Base-by-base conservation (phyloP, 2,113 vertebrate species). In the Halcyon malimbica region DNA sequence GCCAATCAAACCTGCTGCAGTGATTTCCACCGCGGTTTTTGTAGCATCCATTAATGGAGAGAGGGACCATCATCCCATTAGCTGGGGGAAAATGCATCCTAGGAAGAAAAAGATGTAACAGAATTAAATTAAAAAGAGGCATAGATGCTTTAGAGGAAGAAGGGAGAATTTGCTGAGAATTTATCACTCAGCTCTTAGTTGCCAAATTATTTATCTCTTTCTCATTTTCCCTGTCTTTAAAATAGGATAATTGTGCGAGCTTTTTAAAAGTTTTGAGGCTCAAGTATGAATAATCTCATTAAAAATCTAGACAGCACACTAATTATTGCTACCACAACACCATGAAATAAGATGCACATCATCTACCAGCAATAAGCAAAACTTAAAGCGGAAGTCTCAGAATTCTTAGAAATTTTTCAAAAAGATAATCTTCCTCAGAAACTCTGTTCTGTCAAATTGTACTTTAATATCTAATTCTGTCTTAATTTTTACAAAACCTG, bases 361-460 rank as follows among this genome's bases (percentile, higher is more conserved):
- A 4, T 6, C 13, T 5, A 31, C 12, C 13, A 69, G 13, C 18
- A 75, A 53, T 4, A 50, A 54, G 5, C 16, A 63, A 23, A 62
- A 65, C 15, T 74, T 50, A 37, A 57, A 93, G 57, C 2, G 6
- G 10, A 87, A 77, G 28, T 1, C 10, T 60, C 9, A 9, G 6
- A 62, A 53, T 57, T 76, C 5, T 0, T 20, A 76, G 16, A n/a
- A 64, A 20, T 29, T 28, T 64, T 88, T 35, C 48, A 48, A 31
- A 44, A 51, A 33, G 1, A 23, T 1, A 9, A 11, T 8, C 33
- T 67, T 65, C 50, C 50, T 73, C 37, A 88, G 71, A 51, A 81
- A 37, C 1, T 1, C 3, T 24, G 2, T 20, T 63, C 31, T 81
- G 17, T 11, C 57, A 14, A 54, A 10, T 13, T 13, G 0, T 37